Evolutionary conservation across 92 coral and sea anemone genomes (phyloP), one percentile per base, ranked within the genome.

Genomic region (Parazoanthus darwini): DNA sequence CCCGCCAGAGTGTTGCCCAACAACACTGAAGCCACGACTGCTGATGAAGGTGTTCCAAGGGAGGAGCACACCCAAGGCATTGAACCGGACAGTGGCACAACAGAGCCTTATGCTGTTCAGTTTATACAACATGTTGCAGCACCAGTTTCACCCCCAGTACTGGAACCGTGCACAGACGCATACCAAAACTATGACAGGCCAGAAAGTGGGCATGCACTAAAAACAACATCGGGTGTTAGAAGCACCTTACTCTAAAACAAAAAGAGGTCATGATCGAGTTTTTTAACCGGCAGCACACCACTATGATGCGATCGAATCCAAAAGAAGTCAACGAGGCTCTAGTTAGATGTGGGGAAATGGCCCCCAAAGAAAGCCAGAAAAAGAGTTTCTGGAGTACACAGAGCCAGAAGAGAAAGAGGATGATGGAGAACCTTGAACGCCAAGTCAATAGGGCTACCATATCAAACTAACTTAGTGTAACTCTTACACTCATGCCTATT

Each of bases 351-450:
- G 92, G 89, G 5, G 68, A 90, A 26, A 81, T 79, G 10, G 73
- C 22, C 0, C 81, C 90, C 13, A 92, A 88, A 75, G 94, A 88
- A 1, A 78, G 88, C 0, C 94, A 92, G 42, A 92, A 90, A 8
- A 90, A 90, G 46, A 90, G 94, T 51, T 92, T 91, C 88, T 92
- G 92, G 90, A 82, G 94, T 77, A 80, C 94, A 3, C 88, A 92
- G 33, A 89, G 87, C 72, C 81, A 91, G 22, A 92, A 92, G 43
- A 90, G 88, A n/a, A 92, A 89, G 38, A 91, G 89, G 8, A 14
- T 90, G 25, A 86, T 87, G 38, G 84, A 88, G 36, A 92, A 83
- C 81, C 6, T 85, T 80, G 85, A 80, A 29, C 85, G 15, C 13
- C 85, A 80, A 80, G 56, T 80, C 18, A 50, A 54, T 58, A 72